Evolutionary conservation across 2,888 invertebrate genomes (phyloP), one percentile per base, ranked within the genome.

Genomic region (Xanthostigma xanthostigma): DNA sequence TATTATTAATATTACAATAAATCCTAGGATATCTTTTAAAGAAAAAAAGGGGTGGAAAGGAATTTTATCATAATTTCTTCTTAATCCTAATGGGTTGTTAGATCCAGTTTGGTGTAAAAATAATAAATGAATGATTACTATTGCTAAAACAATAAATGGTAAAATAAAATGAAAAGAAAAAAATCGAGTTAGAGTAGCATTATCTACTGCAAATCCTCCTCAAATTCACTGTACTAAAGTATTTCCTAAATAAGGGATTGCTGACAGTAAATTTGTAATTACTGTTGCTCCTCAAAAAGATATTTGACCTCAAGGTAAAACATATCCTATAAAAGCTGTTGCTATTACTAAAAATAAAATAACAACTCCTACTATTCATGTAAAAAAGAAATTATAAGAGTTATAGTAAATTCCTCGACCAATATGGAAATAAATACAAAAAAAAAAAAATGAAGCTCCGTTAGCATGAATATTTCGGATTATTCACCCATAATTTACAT

Each of bases 221-320:
- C 84, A 86, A 58, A 86, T 66, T 76, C 82, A 84, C 66, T 75
- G 70, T 1, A 84, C 79, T 66, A 84, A 57, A 53, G 60, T 63
- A 49, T 60, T 65, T 11, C 82, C 84, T 67, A 84, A 58, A 55
- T 78, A 81, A 0, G 84, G 84, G 9, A 85, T 74, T 3, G 81
- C 81, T 0, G 84, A 84, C 53, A 83, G 53, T 56, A 84, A 56
- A 59, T 81, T 82, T 36, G 81, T 83, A 76, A 84, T 84, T n/a
- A 85, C 82, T 38, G 83, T 84, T 0, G 84, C 83, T 2, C 82
- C 83, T 74, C 84, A 85, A 63, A 81, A 85, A 1, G 83, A 84
- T 75, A 86, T 86, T 79, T 86, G 84, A 8, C 84, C 84, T 67
- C 84, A 84, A 1, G 83, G 83, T 59, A 84, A 54, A 0, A 85